Base-by-base conservation (phyloP, 2,888 invertebrate species). In the Ophion obscuratus region DNA sequence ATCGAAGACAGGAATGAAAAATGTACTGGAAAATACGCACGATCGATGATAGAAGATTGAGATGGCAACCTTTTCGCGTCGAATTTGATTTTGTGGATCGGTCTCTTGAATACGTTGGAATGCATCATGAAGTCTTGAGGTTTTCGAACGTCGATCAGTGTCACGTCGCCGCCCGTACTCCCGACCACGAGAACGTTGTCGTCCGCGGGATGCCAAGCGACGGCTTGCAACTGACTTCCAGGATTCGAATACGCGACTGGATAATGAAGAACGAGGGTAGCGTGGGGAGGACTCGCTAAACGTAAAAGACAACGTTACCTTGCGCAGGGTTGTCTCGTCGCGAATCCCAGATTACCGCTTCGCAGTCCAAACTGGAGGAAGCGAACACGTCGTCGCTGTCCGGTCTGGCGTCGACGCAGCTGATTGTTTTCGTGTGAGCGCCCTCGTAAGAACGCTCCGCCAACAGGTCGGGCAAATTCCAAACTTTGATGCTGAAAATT, bases 131-230 rank as follows among this genome's bases (percentile, higher is more conserved):
- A 84, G 78, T 92, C 92, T 27, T 92, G 91, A 7, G 94, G 92
- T 86, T 94, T 94, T 83, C 96, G 93, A 67, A 94, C 93, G 90
- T 96, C 96, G 67, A 95, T 89, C 81, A 95, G 88, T 76, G 94
- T 94, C 40, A 96, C 90, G 84, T 94, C 94, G 20, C 96, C 96
- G 77, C 94, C 93, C 85, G 94, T 94, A 61, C 94, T 95, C 47
- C 96, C 96, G 74, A 95, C 91, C 27, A 94, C 93, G 67, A 96
- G 87, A 66, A 94, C 92, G 84, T 95, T 92, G 40, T 93, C 92
- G 88, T 94, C 91, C 40, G 81, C 81, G 31, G 92, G 92, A 88
- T 94, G 95, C 94, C 95, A 95, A 53, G 93, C 91, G 11, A 94
- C 90, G 74, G 94, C 92, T 4, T 94, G 94, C 76, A 95, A 90